Evolutionary conservation across 2,888 invertebrate genomes (phyloP).

Genomic region (Drosophila kambysellisi): DNA sequence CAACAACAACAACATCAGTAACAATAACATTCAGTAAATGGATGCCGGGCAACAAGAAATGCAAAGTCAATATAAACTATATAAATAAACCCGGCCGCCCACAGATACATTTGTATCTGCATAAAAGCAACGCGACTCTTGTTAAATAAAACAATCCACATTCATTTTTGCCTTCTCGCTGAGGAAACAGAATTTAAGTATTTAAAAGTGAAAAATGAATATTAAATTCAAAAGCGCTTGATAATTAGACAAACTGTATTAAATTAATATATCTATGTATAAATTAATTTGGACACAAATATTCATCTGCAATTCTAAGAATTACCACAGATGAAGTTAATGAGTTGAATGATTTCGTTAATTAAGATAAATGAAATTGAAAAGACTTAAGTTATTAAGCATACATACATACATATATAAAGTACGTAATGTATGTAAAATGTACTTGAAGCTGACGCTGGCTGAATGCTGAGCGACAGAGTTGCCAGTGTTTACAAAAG

Average conservation of each 20-base stretch:
- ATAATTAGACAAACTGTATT: neutral
- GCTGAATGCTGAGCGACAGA: slow-evolving; percentile 32
- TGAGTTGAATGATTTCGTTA: neutral
- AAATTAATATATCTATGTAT: neutral
- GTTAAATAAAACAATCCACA: neutral
- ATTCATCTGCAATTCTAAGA: neutral
- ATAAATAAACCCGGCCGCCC: slow-evolving; percentile 39
- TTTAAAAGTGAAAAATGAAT: neutral
- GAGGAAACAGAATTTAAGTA: neutral
- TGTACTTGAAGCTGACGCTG: neutral
- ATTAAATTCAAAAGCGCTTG: neutral
- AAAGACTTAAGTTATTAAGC: neutral
- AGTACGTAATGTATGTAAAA: neutral
- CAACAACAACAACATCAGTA: slow-evolving; percentile 6
- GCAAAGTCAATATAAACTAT: slow-evolving; percentile 28
- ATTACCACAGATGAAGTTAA: neutral
- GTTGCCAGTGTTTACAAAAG: slow-evolving; percentile 34
- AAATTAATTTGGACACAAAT: neutral
- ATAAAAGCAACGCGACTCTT: neutral
- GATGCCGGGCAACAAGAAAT: slow-evolving; percentile 8
- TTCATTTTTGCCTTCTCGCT: neutral
- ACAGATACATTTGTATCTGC: slow-evolving; percentile 8
- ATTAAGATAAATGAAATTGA: neutral
- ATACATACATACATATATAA: neutral
- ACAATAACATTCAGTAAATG: slow-evolving; percentile 19